Conservation (phyloP, 2,797 vertebrate genomes). For the Chiroxiphia lanceolata region DNA sequence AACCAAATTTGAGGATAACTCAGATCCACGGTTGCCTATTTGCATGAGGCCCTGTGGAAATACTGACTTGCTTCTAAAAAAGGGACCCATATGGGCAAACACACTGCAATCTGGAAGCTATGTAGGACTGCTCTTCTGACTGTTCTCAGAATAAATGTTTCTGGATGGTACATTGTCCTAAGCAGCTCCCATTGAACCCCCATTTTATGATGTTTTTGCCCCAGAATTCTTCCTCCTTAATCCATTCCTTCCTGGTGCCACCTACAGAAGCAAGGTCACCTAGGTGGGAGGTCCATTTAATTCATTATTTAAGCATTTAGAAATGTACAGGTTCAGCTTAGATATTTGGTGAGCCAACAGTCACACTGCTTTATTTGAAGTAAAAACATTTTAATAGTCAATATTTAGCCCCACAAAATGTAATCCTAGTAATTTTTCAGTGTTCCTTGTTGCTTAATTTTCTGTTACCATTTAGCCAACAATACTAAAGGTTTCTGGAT, state of each 20-base stretch:
- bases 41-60: not conserved
- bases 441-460: conserved; percentile 28
- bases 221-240: not conserved
- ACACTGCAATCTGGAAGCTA: not conserved
- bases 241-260: not conserved
- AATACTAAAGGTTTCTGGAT: conserved; percentile 55
- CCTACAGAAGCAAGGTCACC: not conserved
- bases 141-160: not conserved
- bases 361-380: conserved; percentile 23
- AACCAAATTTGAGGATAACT: not conserved
- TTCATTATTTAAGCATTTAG: not conserved
- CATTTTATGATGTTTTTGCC: not conserved
- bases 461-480: conserved; percentile 23
- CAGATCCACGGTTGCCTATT: not conserved
- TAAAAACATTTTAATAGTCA: conserved; percentile 38
- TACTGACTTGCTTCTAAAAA: not conserved
- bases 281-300: conserved; percentile 26
- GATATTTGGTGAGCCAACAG: not conserved
- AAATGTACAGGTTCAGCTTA: not conserved
- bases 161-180: not conserved
- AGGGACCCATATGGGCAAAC: not conserved
- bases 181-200: not conserved
- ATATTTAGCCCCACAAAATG: conserved; percentile 20
- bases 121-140: not conserved
- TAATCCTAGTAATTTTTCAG: conserved; percentile 47